A percentile compares a stretch with the other conserved stretches of the same genome.
phyloP scores from a whole-genome alignment of 2,888 invertebrate genomes.

The Mactromeris polynyma region DNA sequence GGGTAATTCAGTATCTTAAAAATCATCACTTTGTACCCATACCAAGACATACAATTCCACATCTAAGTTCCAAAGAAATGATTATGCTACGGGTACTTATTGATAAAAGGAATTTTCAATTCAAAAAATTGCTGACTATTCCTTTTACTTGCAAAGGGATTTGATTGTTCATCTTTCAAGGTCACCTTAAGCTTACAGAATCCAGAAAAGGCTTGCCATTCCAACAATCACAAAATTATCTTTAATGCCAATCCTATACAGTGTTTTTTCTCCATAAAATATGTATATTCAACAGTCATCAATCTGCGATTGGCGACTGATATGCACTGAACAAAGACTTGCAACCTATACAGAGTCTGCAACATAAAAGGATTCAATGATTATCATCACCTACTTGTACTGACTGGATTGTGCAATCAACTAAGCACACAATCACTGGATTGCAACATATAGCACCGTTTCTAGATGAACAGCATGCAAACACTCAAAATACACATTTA shows the following conservation, averaged over 20 bases:
- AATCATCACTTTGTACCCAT: no score
- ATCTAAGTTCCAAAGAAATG: no score
- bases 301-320: background rate
- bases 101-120: no score
- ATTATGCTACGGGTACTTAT: no score
- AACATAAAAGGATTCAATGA: background rate
- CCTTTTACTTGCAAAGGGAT: no score
- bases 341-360: background rate
- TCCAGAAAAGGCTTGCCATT: background rate
- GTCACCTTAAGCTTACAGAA: no score
- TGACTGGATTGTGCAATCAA: background rate
- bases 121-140: no score
- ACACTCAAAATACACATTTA: background rate
- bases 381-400: background rate
- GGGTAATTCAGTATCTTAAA: no score
- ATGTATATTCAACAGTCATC: background rate
- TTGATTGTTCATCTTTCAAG: no score
- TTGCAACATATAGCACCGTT: background rate
- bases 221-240: background rate
- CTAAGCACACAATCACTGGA: background rate
- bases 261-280: background rate
- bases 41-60: no score
- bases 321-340: background rate
- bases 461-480: constrained; percentile 8
- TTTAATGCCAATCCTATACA: background rate